These are phyloP conservation scores for Pardalotus punctatus DNA, from an alignment of 2,113 vertebrate species.

Conservation along the genomic window DNA sequence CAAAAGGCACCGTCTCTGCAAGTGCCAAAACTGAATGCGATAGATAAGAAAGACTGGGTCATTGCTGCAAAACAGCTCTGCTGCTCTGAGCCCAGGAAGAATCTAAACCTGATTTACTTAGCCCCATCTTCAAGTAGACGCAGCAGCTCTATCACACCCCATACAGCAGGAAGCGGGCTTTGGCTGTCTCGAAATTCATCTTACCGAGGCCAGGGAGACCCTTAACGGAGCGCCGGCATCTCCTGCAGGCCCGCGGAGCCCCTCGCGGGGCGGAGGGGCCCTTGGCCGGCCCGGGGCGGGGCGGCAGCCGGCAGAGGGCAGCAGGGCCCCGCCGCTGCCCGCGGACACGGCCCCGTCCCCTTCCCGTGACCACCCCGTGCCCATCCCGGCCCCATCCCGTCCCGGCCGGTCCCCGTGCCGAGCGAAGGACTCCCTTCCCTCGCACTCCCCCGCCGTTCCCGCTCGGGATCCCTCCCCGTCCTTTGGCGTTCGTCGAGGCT, in stretches of 20 bases:
- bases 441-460: not conserved
- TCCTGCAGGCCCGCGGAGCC: not conserved
- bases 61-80: not conserved
- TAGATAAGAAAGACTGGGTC: not conserved
- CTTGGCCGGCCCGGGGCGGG: not conserved
- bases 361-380: not conserved
- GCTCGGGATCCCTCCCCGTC: not conserved
- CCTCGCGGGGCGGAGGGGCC: too few species aligned
- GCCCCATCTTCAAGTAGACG: rapidly evolving
- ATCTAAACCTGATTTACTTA: rapidly evolving
- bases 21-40: not conserved
- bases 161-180: not conserved
- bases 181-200: not conserved
- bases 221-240: not conserved
- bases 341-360: not conserved
- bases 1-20: not conserved
- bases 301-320: conserved; percentile 5
- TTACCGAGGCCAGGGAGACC: not conserved
- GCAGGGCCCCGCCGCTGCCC: not conserved
- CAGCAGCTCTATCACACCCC: rapidly evolving
- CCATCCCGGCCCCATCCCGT: not conserved
- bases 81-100: not conserved
- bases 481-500: not conserved
- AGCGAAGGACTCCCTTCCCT: rapidly evolving
- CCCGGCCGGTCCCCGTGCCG: not conserved